These are phyloP conservation scores for Conus canariensis DNA, from an alignment of 2,888 invertebrate species.

Conservation along the genomic window DNA sequence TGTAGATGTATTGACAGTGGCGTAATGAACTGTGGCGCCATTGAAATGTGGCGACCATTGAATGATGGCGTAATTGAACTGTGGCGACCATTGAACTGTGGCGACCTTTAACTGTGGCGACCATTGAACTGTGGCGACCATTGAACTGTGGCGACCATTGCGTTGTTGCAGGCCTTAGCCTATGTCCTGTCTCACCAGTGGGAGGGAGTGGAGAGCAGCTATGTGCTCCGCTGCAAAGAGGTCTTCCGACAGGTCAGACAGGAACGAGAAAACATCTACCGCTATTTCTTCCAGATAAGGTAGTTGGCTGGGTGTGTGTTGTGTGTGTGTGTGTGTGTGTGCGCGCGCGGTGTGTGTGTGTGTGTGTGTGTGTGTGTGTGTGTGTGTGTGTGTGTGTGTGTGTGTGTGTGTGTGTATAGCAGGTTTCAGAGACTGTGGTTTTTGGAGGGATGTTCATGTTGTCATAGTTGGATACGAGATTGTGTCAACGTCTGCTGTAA, in stretches of 20 bases:
- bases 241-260: conserved; percentile 74
- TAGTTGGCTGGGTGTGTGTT: conserved; percentile 40
- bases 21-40: too few species aligned
- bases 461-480: too few species aligned
- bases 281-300: conserved; percentile 77
- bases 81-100: too few species aligned
- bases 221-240: conserved; percentile 73
- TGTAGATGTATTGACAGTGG: too few species aligned
- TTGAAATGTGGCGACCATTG: too few species aligned
- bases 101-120: too few species aligned
- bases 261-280: conserved; percentile 76
- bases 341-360: neutral
- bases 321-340: conserved; percentile 29
- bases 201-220: conserved; percentile 75
- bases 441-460: neutral
- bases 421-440: neutral
- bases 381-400: neutral
- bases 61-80: too few species aligned
- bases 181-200: conserved; percentile 74
- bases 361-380: conserved; percentile 14
- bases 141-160: too few species aligned
- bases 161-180: conserved; percentile 69
- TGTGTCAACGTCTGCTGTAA: too few species aligned
- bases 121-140: too few species aligned
- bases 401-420: neutral